Evolutionary conservation across 1,140 invertebrate species (phyloP), one percentile per base, ranked within the genome.

Genomic region (Teleopsis dalmanni): DNA sequence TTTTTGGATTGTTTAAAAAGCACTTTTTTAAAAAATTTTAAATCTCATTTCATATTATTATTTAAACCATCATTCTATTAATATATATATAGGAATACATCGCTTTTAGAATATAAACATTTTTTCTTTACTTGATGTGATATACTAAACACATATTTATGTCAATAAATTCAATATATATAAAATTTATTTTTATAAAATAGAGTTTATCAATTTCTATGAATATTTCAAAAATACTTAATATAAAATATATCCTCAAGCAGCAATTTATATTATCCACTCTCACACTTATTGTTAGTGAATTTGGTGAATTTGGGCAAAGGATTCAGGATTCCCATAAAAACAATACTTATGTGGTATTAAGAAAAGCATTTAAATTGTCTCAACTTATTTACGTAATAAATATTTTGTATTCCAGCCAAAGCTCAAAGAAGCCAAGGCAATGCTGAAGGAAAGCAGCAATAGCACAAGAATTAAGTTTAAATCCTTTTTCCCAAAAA

Each of bases 341-440:
- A 43, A 43, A 43, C 41, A 43, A 43, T 43, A 29, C 41, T 43
- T 43, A 43, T 43, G 41, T 43, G 41, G 41, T 27, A 43, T 43
- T 43, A 43, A 18, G 26, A 43, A 43, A 29, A 14, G 41, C 41
- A 43, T 43, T 43, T 43, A 29, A 43, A 27, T 43, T 43, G 41
- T 43, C 41, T 43, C 41, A 43, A 43, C 41, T 43, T 43, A 43
- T 43, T 43, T 43, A 27, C 41, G 41, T 43, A 43, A 43, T 43
- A 43, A 43, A 43, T 43, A 43, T 43, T 43, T 43, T 43, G 41
- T 43, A 43, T 43, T 43, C 27, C 27, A n/a, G 19, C 27, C 41
- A 29, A 25, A 43, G 27, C 25, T 27, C 16, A 43, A 9, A 23
- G 11, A 43, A n/a, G 26, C 27, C 41, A 43, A 7, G 7, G 27